Conservation (phyloP, 1,140 invertebrate genomes). For the Rhynchophorus ferrugineus region DNA sequence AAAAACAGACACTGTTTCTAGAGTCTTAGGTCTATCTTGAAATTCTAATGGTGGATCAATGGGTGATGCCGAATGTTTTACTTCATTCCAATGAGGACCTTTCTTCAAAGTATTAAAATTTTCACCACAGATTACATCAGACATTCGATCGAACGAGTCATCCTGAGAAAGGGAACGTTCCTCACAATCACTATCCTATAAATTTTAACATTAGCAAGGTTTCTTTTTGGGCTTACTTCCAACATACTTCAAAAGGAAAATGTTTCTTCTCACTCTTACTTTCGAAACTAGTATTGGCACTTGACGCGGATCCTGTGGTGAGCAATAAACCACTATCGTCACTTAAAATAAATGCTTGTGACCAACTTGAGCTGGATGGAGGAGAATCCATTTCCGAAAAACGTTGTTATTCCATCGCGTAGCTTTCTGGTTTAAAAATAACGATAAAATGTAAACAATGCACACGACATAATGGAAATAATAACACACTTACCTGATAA, state of each 20-base stretch:
- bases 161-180: slow-evolving; percentile 54
- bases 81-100: slow-evolving; percentile 53
- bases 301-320: slow-evolving; percentile 56
- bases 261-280: slow-evolving; percentile 45
- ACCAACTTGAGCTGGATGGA: slow-evolving; percentile 51
- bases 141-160: slow-evolving; percentile 58
- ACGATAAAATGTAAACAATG: background rate
- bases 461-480: background rate
- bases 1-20: slow-evolving; percentile 4
- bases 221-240: background rate
- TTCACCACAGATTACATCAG: slow-evolving; percentile 63
- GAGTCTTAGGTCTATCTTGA: slow-evolving; percentile 50
- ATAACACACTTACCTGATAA: no score
- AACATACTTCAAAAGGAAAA: slow-evolving; percentile 49
- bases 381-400: slow-evolving; percentile 47
- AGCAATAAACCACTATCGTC: slow-evolving; percentile 55
- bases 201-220: background rate
- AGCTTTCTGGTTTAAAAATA: background rate
- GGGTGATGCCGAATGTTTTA: slow-evolving; percentile 43
- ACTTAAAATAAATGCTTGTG: slow-evolving; percentile 50
- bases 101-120: slow-evolving; percentile 77
- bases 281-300: slow-evolving; percentile 46
- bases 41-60: slow-evolving; percentile 75
- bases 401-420: background rate
- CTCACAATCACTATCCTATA: slow-evolving; percentile 60